phyloP scores from a whole-genome alignment of 2,888 invertebrate species.

The Cynaeus angustus region DNA sequence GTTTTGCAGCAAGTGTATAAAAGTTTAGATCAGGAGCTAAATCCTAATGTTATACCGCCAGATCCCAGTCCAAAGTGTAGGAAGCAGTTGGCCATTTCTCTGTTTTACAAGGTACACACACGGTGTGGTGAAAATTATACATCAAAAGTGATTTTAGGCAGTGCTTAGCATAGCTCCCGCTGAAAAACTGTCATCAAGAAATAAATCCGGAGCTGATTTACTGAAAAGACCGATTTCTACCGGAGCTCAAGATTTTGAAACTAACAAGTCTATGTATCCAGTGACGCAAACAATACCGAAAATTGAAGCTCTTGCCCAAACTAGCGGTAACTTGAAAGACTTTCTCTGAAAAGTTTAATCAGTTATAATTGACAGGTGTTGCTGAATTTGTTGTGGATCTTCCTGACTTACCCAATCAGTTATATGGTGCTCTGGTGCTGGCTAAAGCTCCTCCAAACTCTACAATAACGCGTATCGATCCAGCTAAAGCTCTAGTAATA shows the following conservation, averaged over 20 bases:
- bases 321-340: conserved; percentile 75
- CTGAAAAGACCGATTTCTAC: conserved; percentile 74
- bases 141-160: conserved; percentile 71
- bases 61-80: conserved; percentile 81
- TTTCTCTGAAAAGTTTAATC: too few relatives aligned
- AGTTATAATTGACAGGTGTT: conserved; percentile 73
- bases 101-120: conserved; percentile 76
- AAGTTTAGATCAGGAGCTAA: conserved; percentile 75
- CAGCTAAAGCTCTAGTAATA: conserved; percentile 12
- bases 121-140: conserved; percentile 55
- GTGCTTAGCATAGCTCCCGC: conserved; percentile 71
- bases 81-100: conserved; percentile 79
- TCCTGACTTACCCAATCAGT: conserved; percentile 78
- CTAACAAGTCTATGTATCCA: conserved; percentile 77
- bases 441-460: conserved; percentile 75
- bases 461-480: conserved; percentile 76
- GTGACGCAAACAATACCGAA: conserved; percentile 79
- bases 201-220: conserved; percentile 72
- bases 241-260: conserved; percentile 77
- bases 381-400: conserved; percentile 86
- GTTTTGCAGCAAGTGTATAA: conserved; percentile 71
- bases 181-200: conserved; percentile 64
- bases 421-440: conserved; percentile 82
- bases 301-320: conserved; percentile 76
- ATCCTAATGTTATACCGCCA: conserved; percentile 77